Base-by-base conservation (phyloP, 2,888 invertebrate species). In the Pachydiplax longipennis region DNA sequence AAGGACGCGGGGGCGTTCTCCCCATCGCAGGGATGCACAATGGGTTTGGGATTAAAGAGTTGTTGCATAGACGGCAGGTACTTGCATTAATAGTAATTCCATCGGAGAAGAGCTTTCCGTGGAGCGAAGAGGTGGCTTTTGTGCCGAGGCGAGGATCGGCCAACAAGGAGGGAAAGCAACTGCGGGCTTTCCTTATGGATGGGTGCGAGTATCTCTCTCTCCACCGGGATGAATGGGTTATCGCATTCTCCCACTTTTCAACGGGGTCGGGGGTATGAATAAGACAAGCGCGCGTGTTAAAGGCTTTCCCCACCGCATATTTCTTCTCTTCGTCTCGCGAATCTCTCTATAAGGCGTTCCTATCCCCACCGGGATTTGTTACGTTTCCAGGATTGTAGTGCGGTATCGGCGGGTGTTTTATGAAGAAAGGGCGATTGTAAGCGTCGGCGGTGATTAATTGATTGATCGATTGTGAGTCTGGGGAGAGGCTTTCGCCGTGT, bases 381-480 rank as follows among this genome's bases (percentile, higher is more conserved):
- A n/a, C 65, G 87, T 37, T n/a, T 58, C 61, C n/a, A 31, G 58
- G 65, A 37, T 87, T 87, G 53, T 37, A 61, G 22, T 53, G 58
- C 53, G 83, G 53, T 35, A 53, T 83, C 83, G 83, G 35, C 31
- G 58, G 58, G 35, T 22, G 40, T n/a, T 35, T 58, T 61, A 61
- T 61, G 73, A 73, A 37, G 37, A 18, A 8, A 80, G 58, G 83
- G 61, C 61, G 48, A 87, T 87, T 87, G 87, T 87, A 31, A 58
- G 53, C 58, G 61, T 61, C 65, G 58, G 58, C 8, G 0, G 13
- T 87, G 87, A 87, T 87, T 87, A 87, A 87, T 87, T 87, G 87
- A 87, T 87, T 65, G 87, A 87, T 87, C 87, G 87, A 87, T 87
- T 65, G 61, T 87, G 61, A 18, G 58, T 15, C 15, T n/a, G 82